Percentiles rank a stretch among this genome's conserved stretches.
These are phyloP conservation scores for Bellardia bayeri DNA, from an alignment of 2,888 invertebrate genomes.

Conservation along the genomic window DNA sequence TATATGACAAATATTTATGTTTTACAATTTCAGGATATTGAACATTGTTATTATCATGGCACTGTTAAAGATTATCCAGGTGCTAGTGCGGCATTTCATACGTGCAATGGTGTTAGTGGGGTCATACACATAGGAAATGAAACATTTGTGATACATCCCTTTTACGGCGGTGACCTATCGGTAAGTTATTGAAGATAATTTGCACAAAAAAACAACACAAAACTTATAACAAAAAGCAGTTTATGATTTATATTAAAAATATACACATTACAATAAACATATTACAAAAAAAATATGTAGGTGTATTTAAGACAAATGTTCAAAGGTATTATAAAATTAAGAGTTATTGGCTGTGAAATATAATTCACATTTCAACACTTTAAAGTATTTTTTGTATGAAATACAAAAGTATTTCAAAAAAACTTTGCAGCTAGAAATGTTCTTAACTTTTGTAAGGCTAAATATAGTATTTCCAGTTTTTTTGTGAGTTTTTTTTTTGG, in stretches of 20 bases:
- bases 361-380: conserved; percentile 58
- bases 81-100: conserved; percentile 98
- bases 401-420: not conserved
- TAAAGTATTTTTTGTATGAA: conserved; percentile 12
- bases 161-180: conserved; percentile 98
- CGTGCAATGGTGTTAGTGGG: conserved; percentile 98
- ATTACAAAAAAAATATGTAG: not conserved
- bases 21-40: conserved; percentile 90
- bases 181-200: conserved; percentile 86
- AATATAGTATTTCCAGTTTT: not conserved
- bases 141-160: conserved; percentile 98
- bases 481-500: not conserved
- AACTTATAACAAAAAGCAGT: conserved; percentile 4
- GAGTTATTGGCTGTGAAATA: conserved; percentile 58
- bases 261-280: not conserved
- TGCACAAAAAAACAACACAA: conserved; percentile 1
- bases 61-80: conserved; percentile 98
- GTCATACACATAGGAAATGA: conserved; percentile 99
- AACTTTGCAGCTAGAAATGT: not conserved
- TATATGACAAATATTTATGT: conserved; percentile 51
- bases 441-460: conserved; percentile 8
- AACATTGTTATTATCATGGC: conserved; percentile 99
- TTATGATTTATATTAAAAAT: conserved; percentile 1
- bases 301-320: not conserved
- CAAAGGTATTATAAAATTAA: conserved; percentile 17